Conservation (phyloP, 2,797 vertebrate species). For the Rhabdomys pumilio region DNA sequence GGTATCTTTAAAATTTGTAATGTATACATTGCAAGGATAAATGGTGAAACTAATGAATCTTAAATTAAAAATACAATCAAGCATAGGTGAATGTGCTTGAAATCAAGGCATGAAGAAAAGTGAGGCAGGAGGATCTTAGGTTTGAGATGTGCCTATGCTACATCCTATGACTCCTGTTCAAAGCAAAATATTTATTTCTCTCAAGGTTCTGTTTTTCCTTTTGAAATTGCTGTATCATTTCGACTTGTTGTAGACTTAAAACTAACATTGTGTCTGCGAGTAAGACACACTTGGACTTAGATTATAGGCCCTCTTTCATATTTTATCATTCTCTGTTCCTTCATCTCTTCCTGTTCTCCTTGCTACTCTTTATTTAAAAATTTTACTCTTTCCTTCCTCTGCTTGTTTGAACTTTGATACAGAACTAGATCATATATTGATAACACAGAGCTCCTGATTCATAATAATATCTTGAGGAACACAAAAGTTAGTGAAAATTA, state of each 20-base stretch:
- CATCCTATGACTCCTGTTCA: neutral
- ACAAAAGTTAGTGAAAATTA: constrained; percentile 6
- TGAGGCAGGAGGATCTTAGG: neutral
- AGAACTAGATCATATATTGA: neutral
- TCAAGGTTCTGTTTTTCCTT: constrained; percentile 1
- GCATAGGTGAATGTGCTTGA: neutral
- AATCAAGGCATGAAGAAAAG: neutral
- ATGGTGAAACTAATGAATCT: neutral
- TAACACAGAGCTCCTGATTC: neutral
- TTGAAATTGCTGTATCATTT: neutral
- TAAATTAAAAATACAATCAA: neutral
- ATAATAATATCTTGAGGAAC: neutral
- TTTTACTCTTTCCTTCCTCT: neutral
- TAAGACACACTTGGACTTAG: neutral
- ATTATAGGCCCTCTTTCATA: neutral
- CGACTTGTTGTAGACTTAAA: neutral
- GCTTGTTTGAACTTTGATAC: neutral
- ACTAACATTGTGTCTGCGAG: neutral
- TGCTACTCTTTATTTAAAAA: neutral
- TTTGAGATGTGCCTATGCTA: neutral
- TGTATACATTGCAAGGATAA: neutral
- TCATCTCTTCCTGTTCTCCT: neutral
- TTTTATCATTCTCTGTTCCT: neutral
- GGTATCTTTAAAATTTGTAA: neutral
- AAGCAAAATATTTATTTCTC: neutral